Percentiles rank a stretch among this genome's conserved stretches.
Evolutionary conservation across 1,140 invertebrate species (phyloP).

Genomic region (Hyphantria cunea): DNA sequence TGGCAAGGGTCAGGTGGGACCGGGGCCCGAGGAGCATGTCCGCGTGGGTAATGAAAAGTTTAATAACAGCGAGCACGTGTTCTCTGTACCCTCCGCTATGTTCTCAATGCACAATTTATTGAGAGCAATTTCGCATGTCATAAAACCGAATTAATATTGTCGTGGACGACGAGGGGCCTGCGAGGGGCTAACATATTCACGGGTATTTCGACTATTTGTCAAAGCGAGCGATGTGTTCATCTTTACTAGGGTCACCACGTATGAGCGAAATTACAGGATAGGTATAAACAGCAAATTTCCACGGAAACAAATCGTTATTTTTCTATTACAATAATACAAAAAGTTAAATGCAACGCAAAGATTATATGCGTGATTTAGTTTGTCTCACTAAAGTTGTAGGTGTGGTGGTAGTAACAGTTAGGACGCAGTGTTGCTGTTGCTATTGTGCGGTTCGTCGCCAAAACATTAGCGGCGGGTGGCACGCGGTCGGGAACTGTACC

Average conservation of each 20-base stretch:
- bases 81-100: slow-evolving; percentile 26
- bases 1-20: slow-evolving; percentile 33
- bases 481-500: slow-evolving; percentile 1
- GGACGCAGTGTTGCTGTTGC: neutral
- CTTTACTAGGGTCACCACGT: slow-evolving; percentile 9
- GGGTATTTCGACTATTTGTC: slow-evolving; percentile 36
- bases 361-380: neutral
- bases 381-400: neutral
- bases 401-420: neutral
- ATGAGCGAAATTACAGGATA: neutral
- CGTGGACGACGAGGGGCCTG: slow-evolving; percentile 3
- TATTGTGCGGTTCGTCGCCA: neutral
- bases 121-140: slow-evolving; percentile 76
- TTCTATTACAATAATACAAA: neutral
- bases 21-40: slow-evolving; percentile 22
- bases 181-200: slow-evolving; percentile 1
- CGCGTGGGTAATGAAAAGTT: slow-evolving; percentile 66
- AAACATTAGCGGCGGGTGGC: slow-evolving; percentile 3
- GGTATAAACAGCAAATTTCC: no score
- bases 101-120: slow-evolving; percentile 62
- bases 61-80: slow-evolving; percentile 61
- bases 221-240: slow-evolving; percentile 42
- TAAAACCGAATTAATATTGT: slow-evolving; percentile 74
- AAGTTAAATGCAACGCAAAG: no score
- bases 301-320: neutral